A percentile compares a stretch with the other conserved stretches of the same genome.
These are phyloP conservation scores for Trichosurus vulpecula DNA, from an alignment of 2,797 vertebrate species.

Conservation along the genomic window DNA sequence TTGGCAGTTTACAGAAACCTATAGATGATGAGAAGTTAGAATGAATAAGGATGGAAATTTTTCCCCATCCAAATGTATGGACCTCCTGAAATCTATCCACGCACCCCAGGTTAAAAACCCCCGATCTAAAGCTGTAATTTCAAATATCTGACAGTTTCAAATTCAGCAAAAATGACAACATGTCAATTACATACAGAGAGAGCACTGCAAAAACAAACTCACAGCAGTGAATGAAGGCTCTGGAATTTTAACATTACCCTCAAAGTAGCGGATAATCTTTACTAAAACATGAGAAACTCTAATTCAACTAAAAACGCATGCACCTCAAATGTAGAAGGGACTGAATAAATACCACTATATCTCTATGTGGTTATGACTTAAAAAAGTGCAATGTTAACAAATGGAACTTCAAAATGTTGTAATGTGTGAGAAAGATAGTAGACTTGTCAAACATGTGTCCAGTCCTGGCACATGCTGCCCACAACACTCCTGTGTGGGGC, in stretches of 20 bases:
- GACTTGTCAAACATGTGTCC: neutral
- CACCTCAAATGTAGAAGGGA: neutral
- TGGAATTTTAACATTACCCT: conserved; percentile 73
- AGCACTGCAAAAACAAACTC: conserved; percentile 75
- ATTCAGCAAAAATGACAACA: conserved; percentile 66
- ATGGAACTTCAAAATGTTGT: conserved; percentile 75
- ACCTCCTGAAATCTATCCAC: neutral
- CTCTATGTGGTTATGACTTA: conserved; percentile 78
- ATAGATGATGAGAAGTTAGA: neutral
- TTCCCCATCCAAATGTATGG: neutral
- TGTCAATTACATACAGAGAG: conserved; percentile 71
- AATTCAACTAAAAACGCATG: neutral
- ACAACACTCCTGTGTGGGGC: neutral
- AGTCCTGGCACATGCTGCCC: neutral
- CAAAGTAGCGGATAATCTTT: conserved; percentile 80
- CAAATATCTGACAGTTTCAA: conserved; percentile 71
- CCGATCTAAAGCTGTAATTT: conserved; percentile 67
- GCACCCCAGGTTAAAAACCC: neutral
- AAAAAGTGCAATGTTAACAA: conserved; percentile 84
- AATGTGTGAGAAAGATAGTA: conserved; percentile 67
- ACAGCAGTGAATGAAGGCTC: conserved; percentile 74
- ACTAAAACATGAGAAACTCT: conserved; percentile 73
- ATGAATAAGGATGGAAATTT: neutral
- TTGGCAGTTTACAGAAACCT: neutral
- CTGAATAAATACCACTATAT: conserved; percentile 49